These are phyloP conservation scores for Aphrocallistes beatrix DNA, from an alignment of 37 sponge, comb jelly and placozoan genomes.

Conservation along the genomic window DNA sequence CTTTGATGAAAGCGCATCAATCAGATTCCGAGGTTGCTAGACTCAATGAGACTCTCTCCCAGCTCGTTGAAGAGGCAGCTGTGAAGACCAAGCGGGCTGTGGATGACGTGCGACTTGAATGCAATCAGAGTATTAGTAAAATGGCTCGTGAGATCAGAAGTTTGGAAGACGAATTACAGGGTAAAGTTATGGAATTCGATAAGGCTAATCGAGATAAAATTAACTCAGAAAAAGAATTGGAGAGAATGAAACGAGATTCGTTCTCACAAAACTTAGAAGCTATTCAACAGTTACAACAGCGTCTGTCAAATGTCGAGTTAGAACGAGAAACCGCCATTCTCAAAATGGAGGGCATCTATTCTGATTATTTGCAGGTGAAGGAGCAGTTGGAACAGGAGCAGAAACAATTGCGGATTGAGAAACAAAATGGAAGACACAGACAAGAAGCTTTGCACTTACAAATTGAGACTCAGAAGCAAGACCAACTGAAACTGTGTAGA, in stretches of 20 bases:
- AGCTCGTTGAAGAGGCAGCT: slow-evolving; percentile 62
- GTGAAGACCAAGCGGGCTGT: slow-evolving; percentile 59
- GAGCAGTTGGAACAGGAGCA: slow-evolving; percentile 2
- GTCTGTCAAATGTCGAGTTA: background rate
- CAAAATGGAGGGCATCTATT: background rate
- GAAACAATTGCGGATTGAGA: background rate
- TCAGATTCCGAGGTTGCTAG: slow-evolving; percentile 33
- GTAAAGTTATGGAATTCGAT: background rate
- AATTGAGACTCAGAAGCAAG: background rate
- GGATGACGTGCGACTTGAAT: slow-evolving; percentile 41
- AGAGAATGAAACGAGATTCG: background rate
- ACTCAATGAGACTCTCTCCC: slow-evolving; percentile 38
- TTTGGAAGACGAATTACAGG: slow-evolving; percentile 45
- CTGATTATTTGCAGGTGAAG: background rate
- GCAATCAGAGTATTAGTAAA: slow-evolving; percentile 52
- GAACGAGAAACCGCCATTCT: background rate
- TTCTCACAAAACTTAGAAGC: background rate
- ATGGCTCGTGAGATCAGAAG: slow-evolving; percentile 65
- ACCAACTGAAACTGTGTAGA: background rate
- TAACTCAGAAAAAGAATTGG: background rate
- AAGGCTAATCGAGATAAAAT: background rate
- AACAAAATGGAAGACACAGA: background rate
- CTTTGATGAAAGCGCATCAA: slow-evolving; percentile 53
- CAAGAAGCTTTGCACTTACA: background rate
- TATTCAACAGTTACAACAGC: background rate